Conservation (phyloP, 2,113 vertebrate genomes). For the Galemys pyrenaicus region DNA sequence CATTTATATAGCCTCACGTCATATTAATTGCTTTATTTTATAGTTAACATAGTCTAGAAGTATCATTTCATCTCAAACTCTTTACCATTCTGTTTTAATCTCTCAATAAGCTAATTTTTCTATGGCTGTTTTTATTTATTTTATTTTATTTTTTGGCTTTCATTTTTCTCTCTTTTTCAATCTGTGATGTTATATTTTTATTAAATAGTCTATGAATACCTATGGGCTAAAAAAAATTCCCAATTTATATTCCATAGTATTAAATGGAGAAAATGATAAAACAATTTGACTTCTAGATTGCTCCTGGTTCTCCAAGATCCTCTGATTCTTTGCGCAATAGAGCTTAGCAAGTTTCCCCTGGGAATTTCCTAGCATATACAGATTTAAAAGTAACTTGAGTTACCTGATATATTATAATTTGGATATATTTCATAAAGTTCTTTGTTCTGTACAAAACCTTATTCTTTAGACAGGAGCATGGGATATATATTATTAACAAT, state of each 20-base stretch:
- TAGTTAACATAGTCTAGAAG: not conserved
- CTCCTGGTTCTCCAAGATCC: not conserved
- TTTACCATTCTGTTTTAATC: not conserved
- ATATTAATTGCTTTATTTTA: not conserved
- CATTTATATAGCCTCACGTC: not conserved
- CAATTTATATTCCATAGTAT: not conserved
- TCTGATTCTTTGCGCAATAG: not conserved
- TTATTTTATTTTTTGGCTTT: not conserved
- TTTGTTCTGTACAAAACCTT: not conserved
- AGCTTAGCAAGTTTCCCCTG: not conserved
- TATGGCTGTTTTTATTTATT: not conserved
- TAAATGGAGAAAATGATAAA: not conserved
- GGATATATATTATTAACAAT: not conserved
- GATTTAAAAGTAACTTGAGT: not conserved
- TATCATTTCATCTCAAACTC: not conserved
- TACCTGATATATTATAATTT: not conserved
- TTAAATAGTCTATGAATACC: not conserved
- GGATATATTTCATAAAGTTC: not conserved
- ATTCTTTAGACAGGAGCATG: not conserved
- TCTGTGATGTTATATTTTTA: not conserved
- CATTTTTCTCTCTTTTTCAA: not conserved
- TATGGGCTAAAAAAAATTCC: not conserved
- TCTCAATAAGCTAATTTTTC: not conserved
- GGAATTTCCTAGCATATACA: not conserved
- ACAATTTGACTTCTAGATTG: not conserved